A percentile compares a stretch with the other conserved stretches of the same genome.
phyloP scores from a whole-genome alignment of 2,888 invertebrate species.

The Calameuta pallipes region DNA sequence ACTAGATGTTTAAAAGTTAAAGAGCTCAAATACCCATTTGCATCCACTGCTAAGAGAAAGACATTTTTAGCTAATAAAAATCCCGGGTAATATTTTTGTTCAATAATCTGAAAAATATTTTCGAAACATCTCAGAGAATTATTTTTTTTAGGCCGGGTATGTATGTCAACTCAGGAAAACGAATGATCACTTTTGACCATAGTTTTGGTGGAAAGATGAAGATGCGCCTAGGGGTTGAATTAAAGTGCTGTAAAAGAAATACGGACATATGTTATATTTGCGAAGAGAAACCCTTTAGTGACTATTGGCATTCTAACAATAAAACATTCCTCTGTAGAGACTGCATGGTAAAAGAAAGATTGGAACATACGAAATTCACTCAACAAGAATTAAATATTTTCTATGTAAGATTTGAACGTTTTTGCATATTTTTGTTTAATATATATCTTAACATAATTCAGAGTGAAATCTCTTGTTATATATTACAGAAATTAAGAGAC shows the following conservation, averaged over 20 bases:
- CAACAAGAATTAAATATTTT: conserved; percentile 34
- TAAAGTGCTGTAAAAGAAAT: conserved; percentile 64
- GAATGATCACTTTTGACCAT: conserved; percentile 57
- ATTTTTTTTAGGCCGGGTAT: conserved; percentile 48
- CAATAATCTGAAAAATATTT: conserved; percentile 2
- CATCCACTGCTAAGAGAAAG: conserved; percentile 39
- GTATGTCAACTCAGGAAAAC: conserved; percentile 38
- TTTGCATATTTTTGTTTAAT: not conserved
- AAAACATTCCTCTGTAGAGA: conserved; percentile 64
- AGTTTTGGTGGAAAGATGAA: conserved; percentile 65
- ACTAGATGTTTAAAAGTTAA: conserved; percentile 29
- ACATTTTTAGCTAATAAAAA: conserved; percentile 33
- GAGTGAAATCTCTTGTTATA: conserved; percentile 4
- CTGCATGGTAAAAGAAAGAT: conserved; percentile 65
- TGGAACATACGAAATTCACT: conserved; percentile 48
- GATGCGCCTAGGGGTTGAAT: conserved; percentile 64
- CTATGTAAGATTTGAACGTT: conserved; percentile 18
- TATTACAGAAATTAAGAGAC: conserved; percentile 54
- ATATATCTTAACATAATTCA: not conserved
- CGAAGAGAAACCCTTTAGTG: conserved; percentile 61
- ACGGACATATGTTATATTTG: conserved; percentile 65
- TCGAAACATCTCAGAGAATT: not conserved
- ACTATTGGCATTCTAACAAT: conserved; percentile 67
- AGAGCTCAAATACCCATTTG: conserved; percentile 42
- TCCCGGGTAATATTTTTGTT: conserved; percentile 48